Evolutionary conservation across 53 echinoderm and acorn worm genomes (phyloP), one percentile per base, ranked within the genome.

Genomic region (Astropecten irregularis): DNA sequence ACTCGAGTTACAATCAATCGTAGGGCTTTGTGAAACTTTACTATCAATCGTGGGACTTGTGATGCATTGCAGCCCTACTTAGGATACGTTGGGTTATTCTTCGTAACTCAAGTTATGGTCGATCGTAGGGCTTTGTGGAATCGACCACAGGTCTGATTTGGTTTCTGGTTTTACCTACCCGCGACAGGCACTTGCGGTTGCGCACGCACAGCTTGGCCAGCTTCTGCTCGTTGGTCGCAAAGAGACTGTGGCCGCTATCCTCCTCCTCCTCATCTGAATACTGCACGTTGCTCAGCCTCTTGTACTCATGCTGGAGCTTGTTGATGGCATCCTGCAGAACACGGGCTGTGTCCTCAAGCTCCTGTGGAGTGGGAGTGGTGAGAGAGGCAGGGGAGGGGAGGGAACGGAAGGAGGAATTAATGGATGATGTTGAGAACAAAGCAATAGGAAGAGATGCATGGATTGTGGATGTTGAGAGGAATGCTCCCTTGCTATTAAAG

Each of bases 241-340:
- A 95, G 76, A 34, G 59, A 48, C 52, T 66, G 38, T 0, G 71
- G 40, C 30, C 44, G 52, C 26, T 56, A 26, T 9, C 36, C 9
- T 81, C 73, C 32, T 89, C 69, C 9, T 83, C 88, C 16, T 86
- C 85, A 37, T 88, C 91, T 3, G 88, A 88, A 25, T 86, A 82
- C 64, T 72, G 90, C 69, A 90, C 77, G 60, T 91, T 89, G 63
- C 93, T 95, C 23, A 92, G 81, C n/a, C 93, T 86, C 50, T 95
- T 95, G 64, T 93, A 95, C 69, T 95, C 95, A 58, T 93, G 91
- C 74, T 95, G 95, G 30, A 95, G 91, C 31, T 91, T 91, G 61
- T 82, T 88, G 55, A 95, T 93, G 23, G 95, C 95, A 23, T 91
- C 91, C 69, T 95, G 95, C 38, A 95, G 60, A 36, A 93, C 88